Percentiles rank a stretch among this genome's conserved stretches.
These are phyloP conservation scores for Euphonia xanthogaster DNA, from an alignment of 2,797 vertebrate species.

Conservation along the genomic window DNA sequence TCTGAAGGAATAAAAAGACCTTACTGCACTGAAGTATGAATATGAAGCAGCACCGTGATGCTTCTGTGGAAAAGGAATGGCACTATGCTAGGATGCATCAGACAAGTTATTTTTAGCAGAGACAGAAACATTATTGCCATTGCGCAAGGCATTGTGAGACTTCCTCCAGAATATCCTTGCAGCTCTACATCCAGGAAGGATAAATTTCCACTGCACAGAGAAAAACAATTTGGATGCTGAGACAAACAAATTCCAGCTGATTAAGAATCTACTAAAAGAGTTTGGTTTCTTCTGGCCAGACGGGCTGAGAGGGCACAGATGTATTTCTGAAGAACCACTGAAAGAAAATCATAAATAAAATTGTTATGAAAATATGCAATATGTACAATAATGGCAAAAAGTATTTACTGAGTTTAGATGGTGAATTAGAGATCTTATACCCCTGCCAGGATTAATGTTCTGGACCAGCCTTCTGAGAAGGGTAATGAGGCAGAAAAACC, in stretches of 20 bases:
- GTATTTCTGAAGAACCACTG: neutral
- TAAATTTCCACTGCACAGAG: neutral
- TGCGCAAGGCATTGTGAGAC: constrained; percentile 8
- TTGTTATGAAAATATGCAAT: neutral
- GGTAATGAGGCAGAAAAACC: neutral
- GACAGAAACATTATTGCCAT: constrained; percentile 18
- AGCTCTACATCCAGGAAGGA: neutral
- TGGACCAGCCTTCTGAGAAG: neutral
- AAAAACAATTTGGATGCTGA: neutral
- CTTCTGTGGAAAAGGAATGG: constrained; percentile 18
- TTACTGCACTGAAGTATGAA: neutral
- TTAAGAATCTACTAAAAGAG: neutral
- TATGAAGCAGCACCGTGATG: neutral
- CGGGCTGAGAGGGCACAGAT: neutral
- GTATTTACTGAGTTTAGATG: neutral
- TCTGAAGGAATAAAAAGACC: neutral
- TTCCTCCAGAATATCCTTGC: constrained; percentile 5
- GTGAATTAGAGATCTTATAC: neutral
- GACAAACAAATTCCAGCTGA: neutral
- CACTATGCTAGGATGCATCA: constrained; percentile 4
- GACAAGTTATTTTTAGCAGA: constrained; percentile 64
- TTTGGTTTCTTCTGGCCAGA: neutral
- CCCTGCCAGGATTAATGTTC: neutral
- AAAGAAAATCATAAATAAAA: neutral
- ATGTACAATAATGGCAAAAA: neutral